phyloP scores from a whole-genome alignment of 2,888 invertebrate genomes.

The Pyrgus malvae region DNA sequence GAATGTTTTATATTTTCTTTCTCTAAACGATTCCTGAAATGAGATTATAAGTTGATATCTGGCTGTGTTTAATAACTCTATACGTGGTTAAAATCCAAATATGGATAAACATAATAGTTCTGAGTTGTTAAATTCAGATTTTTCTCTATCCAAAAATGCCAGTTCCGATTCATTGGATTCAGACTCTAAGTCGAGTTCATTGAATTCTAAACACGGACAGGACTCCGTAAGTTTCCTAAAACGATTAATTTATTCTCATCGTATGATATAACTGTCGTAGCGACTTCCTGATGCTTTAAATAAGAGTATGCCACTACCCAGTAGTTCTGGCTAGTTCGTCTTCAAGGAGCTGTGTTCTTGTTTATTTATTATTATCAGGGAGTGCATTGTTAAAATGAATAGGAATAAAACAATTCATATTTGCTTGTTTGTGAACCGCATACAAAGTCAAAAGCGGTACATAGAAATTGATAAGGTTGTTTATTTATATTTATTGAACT shows the following conservation, averaged over 20 bases:
- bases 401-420: conserved; percentile 59
- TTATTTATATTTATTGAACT: conserved; percentile 15
- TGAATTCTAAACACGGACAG: conserved; percentile 91
- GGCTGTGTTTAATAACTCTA: too few species aligned
- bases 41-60: too few species aligned
- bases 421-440: conserved; percentile 68
- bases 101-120: conserved; percentile 87
- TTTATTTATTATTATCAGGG: neutral
- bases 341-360: conserved; percentile 23
- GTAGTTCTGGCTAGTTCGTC: conserved; percentile 19
- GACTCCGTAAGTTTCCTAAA: conserved; percentile 87
- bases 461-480: conserved; percentile 61
- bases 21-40: too few species aligned
- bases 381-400: conserved; percentile 44
- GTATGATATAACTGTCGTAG: conserved; percentile 52
- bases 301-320: conserved; percentile 11
- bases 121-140: conserved; percentile 84
- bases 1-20: too few species aligned
- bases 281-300: conserved; percentile 59
- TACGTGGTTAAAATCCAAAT: too few species aligned
- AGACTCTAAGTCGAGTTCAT: conserved; percentile 92
- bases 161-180: conserved; percentile 91
- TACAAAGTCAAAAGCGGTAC: conserved; percentile 60
- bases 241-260: conserved; percentile 72
- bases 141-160: conserved; percentile 86